Evolutionary conservation across 1,140 invertebrate genomes (phyloP).

Genomic region (Ips nitidus): DNA sequence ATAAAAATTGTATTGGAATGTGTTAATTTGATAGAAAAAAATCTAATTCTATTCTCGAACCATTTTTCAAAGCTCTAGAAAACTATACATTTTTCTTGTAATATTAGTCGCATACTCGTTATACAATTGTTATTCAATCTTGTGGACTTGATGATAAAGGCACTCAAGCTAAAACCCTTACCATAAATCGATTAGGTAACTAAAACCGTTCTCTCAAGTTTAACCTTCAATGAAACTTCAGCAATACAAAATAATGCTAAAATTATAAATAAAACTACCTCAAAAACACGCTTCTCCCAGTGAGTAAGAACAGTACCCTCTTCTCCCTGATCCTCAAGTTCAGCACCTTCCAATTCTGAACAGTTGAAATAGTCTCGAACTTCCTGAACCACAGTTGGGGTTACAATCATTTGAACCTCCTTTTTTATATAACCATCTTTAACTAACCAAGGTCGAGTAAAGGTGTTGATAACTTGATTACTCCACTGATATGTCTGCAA

Average conservation of each 20-base stretch:
- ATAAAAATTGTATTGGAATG: too few relatives aligned
- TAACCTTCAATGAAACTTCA: neutral
- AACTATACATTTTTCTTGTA: too few relatives aligned
- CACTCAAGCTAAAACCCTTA: too few relatives aligned
- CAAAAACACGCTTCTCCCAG: slow-evolving; percentile 98
- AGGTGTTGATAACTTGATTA: slow-evolving; percentile 79
- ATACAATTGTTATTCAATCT: too few relatives aligned
- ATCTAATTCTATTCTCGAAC: neutral
- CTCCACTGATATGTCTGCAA: slow-evolving; percentile 94
- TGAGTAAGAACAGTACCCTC: slow-evolving; percentile 96
- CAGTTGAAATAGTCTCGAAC: slow-evolving; percentile 92
- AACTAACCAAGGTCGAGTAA: slow-evolving; percentile 86
- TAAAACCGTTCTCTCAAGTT: too few relatives aligned
- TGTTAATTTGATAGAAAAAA: neutral
- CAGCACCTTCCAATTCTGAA: slow-evolving; percentile 87
- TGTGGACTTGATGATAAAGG: too few relatives aligned
- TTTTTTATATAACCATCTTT: slow-evolving; percentile 72
- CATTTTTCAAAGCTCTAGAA: neutral
- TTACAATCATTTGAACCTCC: slow-evolving; percentile 87
- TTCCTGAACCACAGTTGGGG: slow-evolving; percentile 83
- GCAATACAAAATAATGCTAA: neutral
- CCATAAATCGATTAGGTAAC: too few relatives aligned
- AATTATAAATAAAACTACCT: slow-evolving; percentile 60
- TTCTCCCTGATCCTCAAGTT: slow-evolving; percentile 96
- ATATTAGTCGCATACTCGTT: too few relatives aligned